phyloP scores from a whole-genome alignment of 2,797 vertebrate species.

The Notamacropus eugenii region DNA sequence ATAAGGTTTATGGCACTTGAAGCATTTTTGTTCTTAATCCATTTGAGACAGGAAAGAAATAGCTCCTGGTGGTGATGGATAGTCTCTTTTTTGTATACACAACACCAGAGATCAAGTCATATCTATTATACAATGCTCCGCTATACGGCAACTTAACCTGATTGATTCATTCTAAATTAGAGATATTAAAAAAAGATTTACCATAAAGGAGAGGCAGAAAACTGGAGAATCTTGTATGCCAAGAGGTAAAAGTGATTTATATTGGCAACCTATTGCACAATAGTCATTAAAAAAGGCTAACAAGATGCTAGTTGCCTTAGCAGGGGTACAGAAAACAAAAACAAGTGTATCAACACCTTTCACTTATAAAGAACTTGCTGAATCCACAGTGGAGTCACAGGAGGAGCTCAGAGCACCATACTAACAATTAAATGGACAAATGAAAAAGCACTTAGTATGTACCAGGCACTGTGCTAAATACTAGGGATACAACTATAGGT shows the following conservation, averaged over 20 bases:
- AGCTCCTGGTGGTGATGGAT: slow-evolving; percentile 47
- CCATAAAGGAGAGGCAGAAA: slow-evolving; percentile 37
- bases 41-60: slow-evolving; percentile 55
- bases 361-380: slow-evolving; percentile 23
- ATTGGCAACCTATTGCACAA: neutral
- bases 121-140: slow-evolving; percentile 19
- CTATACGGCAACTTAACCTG: neutral
- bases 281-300: neutral
- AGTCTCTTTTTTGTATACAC: neutral
- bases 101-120: slow-evolving; percentile 33
- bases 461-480: neutral
- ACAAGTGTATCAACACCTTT: neutral
- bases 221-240: slow-evolving; percentile 63
- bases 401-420: neutral
- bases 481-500: neutral
- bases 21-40: slow-evolving; percentile 47
- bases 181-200: slow-evolving; percentile 56
- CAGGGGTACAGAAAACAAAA: slow-evolving; percentile 3
- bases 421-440: neutral
- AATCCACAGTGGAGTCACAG: neutral
- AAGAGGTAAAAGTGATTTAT: slow-evolving; percentile 62
- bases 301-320: neutral
- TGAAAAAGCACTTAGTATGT: neutral
- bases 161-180: slow-evolving; percentile 62
- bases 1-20: slow-evolving; percentile 4